Percentiles rank a stretch among this genome's conserved stretches.
Conservation (phyloP, 2,888 invertebrate genomes). For the Clepsis dumicolana region DNA sequence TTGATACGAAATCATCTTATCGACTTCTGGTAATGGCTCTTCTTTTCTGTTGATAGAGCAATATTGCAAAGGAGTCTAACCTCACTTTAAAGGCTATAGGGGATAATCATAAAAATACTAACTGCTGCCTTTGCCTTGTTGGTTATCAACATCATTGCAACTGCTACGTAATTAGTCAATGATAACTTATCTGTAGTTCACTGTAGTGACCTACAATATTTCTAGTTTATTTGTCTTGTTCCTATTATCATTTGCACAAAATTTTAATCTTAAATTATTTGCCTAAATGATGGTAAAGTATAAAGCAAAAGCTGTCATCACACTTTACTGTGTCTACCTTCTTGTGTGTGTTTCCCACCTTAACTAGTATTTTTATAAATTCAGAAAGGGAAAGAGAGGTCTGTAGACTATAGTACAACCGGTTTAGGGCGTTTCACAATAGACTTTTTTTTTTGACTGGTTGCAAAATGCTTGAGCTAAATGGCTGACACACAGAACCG, state of each 20-base stretch:
- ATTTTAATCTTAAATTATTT: conserved; percentile 8
- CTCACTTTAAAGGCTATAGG: neutral
- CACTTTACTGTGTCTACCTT: neutral
- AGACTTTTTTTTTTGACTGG: conserved; percentile 7
- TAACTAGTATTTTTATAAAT: neutral
- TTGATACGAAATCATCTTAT: neutral
- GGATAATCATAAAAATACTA: conserved; percentile 1
- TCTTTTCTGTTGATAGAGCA: neutral
- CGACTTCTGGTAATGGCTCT: neutral
- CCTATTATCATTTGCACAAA: conserved; percentile 21
- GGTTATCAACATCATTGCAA: conserved; percentile 10
- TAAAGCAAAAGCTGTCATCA: conserved; percentile 1
- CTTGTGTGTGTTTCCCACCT: too few relatives aligned
- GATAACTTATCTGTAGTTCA: conserved; percentile 33
- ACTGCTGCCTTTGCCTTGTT: conserved; percentile 1
- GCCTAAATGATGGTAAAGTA: neutral
- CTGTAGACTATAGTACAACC: neutral
- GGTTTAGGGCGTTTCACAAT: conserved; percentile 9
- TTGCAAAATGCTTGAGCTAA: conserved; percentile 10
- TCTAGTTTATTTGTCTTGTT: conserved; percentile 25
- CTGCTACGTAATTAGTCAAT: conserved; percentile 20
- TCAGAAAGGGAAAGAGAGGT: neutral
- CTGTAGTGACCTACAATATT: conserved; percentile 38
- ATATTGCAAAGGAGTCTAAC: neutral
- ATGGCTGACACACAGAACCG: conserved; percentile 1